Base-by-base conservation (phyloP, 2,888 invertebrate genomes). In the Ischnus inquisitorius region DNA sequence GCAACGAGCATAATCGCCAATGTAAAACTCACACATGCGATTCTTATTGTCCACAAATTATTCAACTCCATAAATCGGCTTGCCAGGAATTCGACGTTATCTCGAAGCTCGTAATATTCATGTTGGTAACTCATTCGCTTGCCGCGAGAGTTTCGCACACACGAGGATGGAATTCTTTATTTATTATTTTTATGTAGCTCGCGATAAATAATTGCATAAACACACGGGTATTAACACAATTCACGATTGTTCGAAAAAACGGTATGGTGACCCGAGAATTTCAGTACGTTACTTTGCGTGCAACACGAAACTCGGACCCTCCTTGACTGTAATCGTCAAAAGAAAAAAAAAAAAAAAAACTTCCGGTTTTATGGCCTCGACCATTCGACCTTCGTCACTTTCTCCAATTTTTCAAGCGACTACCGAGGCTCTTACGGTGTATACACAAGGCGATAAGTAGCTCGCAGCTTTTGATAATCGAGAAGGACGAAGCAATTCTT, bases 381-480 rank as follows among this genome's bases (percentile, higher is more conserved):
- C 51, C 46, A 65, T 68, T 69, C 62, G 83, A 80, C 83, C 85
- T 85, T 85, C 79, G 51, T 76, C 25, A 71, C 60, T 71, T 79
- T 57, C 77, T 19, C 12, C 54, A 41, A 10, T 72, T 60, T 28
- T 34, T 34, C 34, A 6, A 34, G 8, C 34, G 6, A 34, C 34
- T 34, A 34, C 34, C 34, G 34, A 34, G 34, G 8, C 8, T 4
- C 8, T 6, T 8, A 34, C 34, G 8, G 8, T 34, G 8, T 34
- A 34, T 34, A 60, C 43, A 25, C 12, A 43, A 43, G 6, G 25
- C 43, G 22, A 57, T 34, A 39, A 25, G 41, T n/a, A 14, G 8
- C 8, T 14, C 8, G 3, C 6, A 12, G 16, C 34, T 34, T 34
- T 64, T 16, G 41, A 64, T 16, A 12, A 12, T 12, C 54, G 10